These are phyloP conservation scores for Karalla daura DNA, from an alignment of 2,797 vertebrate species.

Conservation along the genomic window DNA sequence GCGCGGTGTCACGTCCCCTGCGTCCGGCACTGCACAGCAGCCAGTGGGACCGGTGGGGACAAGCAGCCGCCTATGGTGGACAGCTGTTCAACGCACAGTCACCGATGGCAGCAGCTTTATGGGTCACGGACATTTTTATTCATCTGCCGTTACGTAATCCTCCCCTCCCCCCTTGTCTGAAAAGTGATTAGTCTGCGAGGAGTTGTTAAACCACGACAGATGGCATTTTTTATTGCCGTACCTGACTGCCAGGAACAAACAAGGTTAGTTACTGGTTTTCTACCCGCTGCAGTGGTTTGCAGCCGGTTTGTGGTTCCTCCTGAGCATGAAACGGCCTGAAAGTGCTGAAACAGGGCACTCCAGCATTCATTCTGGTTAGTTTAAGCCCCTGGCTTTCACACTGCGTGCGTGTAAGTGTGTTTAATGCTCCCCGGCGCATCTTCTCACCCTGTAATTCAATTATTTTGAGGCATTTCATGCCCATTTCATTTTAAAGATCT, in stretches of 20 bases:
- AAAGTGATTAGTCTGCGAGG: conserved; percentile 61
- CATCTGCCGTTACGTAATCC: conserved; percentile 52
- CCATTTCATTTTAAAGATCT: neutral
- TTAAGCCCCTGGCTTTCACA: neutral
- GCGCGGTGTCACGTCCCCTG: neutral
- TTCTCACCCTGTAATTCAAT: neutral
- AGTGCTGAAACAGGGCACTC: no score
- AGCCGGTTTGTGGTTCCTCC: conserved; percentile 1
- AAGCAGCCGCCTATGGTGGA: conserved; percentile 20
- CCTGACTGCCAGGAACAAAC: conserved; percentile 57
- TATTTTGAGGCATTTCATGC: neutral
- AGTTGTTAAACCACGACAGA: conserved; percentile 67
- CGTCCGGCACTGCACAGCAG: conserved; percentile 20
- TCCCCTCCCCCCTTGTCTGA: conserved; percentile 48
- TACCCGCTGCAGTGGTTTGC: conserved; percentile 6
- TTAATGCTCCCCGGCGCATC: neutral
- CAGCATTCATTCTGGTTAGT: no score
- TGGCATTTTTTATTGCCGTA: conserved; percentile 61
- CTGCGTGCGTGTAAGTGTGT: neutral
- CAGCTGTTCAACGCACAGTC: conserved; percentile 31
- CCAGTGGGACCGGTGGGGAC: neutral
- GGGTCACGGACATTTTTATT: conserved; percentile 43
- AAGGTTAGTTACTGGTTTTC: conserved; percentile 5
- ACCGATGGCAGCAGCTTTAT: conserved; percentile 42
- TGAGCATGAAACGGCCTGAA: no score